Evolutionary conservation across 2,113 vertebrate genomes (phyloP), one percentile per base, ranked within the genome.

Genomic region (Phyllostomus discolor): DNA sequence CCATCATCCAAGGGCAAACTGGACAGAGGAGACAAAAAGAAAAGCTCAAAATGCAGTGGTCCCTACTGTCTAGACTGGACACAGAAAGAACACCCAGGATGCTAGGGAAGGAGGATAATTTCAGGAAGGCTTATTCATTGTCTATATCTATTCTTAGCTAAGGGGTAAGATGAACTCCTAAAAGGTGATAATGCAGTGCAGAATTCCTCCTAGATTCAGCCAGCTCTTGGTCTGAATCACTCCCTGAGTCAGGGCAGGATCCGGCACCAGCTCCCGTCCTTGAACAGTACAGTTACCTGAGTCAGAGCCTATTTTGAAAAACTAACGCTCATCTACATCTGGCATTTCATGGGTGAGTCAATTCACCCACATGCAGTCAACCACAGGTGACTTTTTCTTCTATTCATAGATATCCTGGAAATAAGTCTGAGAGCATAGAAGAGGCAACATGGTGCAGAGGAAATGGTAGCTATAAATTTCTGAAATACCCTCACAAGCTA

Each of bases 281-380:
- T 94, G 86, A 91, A 79, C 57, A 67, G 70, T 28, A 57, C 19
- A 66, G 64, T 81, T 91, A 96, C 97, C 95, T 96, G 96, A 97
- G 88, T 96, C 97, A 97, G 67, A 96, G 88, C n/a, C 95, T 96
- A 80, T 94, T 97, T 87, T 94, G 89, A 94, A 97, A 96, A 96
- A 66, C 89, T 95, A 90, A 97, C 96, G 79, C 85, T 46, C 67
- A 89, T 96, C 92, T 92, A 81, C 96, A 95, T 35, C 59, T 96
- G 88, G 95, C 94, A 94, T 89, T 73, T 79, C 91, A 88, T 96
- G 91, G 92, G 46, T 19, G 1, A 96, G 90, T 88, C 78, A 91
- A 62, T 50, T 94, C 79, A 75, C 76, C 82, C 67, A 80, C 67
- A 87, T 38, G 62, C 91, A 70, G 24, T 75, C 69, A 46, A 86